Percentiles rank a stretch among this genome's conserved stretches.
Conservation (phyloP, 2,888 invertebrate genomes). For the Quadroppia sp. region DNA sequence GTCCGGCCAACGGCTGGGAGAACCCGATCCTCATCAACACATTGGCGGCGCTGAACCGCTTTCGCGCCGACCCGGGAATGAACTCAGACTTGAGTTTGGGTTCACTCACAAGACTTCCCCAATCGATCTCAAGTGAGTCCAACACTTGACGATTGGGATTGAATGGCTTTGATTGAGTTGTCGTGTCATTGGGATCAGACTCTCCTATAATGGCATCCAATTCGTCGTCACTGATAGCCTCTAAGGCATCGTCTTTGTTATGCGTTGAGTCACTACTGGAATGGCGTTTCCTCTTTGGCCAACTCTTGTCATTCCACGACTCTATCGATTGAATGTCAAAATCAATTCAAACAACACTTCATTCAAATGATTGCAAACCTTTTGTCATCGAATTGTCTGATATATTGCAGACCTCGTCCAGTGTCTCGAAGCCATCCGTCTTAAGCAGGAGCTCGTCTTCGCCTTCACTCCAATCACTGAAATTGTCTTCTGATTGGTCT, state of each 20-base stretch:
- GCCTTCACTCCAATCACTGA: conserved; percentile 77
- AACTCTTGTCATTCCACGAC: conserved; percentile 63
- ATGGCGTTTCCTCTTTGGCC: conserved; percentile 60
- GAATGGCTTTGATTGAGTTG: conserved; percentile 47
- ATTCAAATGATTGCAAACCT: conserved; percentile 15
- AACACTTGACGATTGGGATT: conserved; percentile 61
- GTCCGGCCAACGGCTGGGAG: conserved; percentile 71
- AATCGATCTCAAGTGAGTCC: conserved; percentile 91
- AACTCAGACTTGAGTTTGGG: conserved; percentile 50
- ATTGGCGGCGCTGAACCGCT: conserved; percentile 74
- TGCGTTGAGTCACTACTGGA: conserved; percentile 59
- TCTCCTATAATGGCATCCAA: conserved; percentile 60
- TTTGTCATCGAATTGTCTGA: conserved; percentile 50
- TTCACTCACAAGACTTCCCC: conserved; percentile 69
- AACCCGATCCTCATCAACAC: conserved; percentile 75
- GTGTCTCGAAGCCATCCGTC: conserved; percentile 57
- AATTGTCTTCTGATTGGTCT: conserved; percentile 56
- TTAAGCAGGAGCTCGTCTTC: conserved; percentile 80
- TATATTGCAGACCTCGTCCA: conserved; percentile 51
- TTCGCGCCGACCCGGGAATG: conserved; percentile 62
- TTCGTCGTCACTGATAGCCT: conserved; percentile 48
- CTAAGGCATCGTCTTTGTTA: conserved; percentile 55
- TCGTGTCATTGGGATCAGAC: conserved; percentile 70
- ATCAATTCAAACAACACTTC: background rate
- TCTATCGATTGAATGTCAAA: conserved; percentile 2